Evolutionary conservation across 2,113 vertebrate genomes (phyloP), one percentile per base, ranked within the genome.

Genomic region (Pongo pygmaeus): DNA sequence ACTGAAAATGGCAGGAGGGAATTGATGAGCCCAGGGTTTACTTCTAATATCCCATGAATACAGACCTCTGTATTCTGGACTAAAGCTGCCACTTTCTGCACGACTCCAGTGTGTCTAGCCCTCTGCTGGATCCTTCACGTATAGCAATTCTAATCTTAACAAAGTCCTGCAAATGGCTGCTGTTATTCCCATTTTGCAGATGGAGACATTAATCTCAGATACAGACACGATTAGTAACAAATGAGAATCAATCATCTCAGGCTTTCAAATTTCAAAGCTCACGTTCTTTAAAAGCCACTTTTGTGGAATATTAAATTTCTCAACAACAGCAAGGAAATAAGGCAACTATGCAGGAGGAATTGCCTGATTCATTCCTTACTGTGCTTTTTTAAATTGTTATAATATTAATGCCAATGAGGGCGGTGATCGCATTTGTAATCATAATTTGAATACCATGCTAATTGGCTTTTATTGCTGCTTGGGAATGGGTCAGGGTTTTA

Each of bases 381-480:
- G 12, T 69, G 35, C 78, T 97, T 20, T 84, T 50, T 84, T 96
- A 83, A 74, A 83, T 92, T 97, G 70, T 80, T 48, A 11, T 75
- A 88, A 77, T 94, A 59, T 93, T 95, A 90, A 96, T 93, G 81
- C 72, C 93, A 27, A 94, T 80, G 69, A 88, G 27, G 20, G 6
- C 43, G 35, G 23, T 84, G 38, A 87, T 81, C 43, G 6, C 35
- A 89, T 79, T 92, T n/a, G 86, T 91, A 92, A 94, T 91, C 90
- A 78, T 89, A 94, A 96, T 97, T 80, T 93, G 55, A 95, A 96
- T 77, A 91, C 17, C 59, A 93, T 7, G 14, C 0, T 52, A 57
- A 83, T 55, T 10, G 30, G 50, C 81, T 96, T 97, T 98, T 95
- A 96, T 83, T 93, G 72, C 18, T 95, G 40, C 67, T 94, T 96